phyloP scores from a whole-genome alignment of 2,113 vertebrate genomes.

The Morone saxatilis region DNA sequence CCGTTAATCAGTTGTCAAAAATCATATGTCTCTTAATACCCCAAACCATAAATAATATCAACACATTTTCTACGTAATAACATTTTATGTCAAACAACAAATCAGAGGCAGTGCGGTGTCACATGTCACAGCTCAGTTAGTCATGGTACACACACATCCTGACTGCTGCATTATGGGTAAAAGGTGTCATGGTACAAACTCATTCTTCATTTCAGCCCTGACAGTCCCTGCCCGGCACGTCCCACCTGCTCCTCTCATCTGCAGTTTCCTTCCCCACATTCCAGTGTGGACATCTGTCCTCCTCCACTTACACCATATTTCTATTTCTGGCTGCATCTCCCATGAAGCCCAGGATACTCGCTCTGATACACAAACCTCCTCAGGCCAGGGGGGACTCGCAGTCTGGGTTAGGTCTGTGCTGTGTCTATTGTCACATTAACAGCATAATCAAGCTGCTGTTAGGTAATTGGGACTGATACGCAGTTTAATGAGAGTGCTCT shows the following conservation, averaged over 20 bases:
- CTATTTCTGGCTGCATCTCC: constrained; percentile 81
- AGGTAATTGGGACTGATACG: constrained; percentile 22
- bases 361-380: constrained; percentile 48
- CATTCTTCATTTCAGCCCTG: constrained; percentile 58
- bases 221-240: constrained; percentile 32
- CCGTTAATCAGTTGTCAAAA: not conserved
- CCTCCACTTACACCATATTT: constrained; percentile 79
- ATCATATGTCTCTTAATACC: not conserved
- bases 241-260: constrained; percentile 67
- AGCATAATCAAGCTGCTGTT: constrained; percentile 24
- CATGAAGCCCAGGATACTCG: constrained; percentile 60
- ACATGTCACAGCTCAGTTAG: constrained; percentile 12
- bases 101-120: not conserved
- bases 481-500: constrained; percentile 35
- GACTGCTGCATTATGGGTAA: constrained; percentile 36
- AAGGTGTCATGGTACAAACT: constrained; percentile 51
- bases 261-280: constrained; percentile 76
- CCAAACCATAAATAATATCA: constrained; percentile 12
- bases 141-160: not conserved
- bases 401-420: constrained; percentile 9
- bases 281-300: constrained; percentile 76
- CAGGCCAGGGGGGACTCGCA: not conserved
- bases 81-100: constrained; percentile 24
- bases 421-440: constrained; percentile 25
- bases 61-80: not conserved